These are phyloP conservation scores for Gambusia holbrooki DNA, from an alignment of 2,113 vertebrate genomes.

Conservation along the genomic window DNA sequence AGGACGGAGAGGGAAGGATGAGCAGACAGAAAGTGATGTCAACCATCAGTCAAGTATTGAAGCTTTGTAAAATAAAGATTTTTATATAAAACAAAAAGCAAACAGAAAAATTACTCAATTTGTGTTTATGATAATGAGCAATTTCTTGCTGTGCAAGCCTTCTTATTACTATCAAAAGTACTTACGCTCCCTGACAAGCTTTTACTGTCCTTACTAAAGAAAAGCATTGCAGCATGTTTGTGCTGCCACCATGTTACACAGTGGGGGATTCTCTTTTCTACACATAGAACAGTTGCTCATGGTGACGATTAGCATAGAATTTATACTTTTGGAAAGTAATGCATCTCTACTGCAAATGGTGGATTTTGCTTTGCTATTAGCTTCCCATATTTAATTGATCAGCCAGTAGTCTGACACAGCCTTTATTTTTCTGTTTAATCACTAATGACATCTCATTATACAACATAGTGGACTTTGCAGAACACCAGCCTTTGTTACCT, in stretches of 20 bases:
- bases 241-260: too few species aligned
- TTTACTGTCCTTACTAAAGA: too few species aligned
- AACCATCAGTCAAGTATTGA: slow-evolving; percentile 48
- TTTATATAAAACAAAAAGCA: not conserved
- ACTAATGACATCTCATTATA: too few species aligned
- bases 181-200: too few species aligned
- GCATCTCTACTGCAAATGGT: not conserved
- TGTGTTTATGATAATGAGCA: not conserved
- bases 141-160: not conserved
- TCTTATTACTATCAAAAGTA: too few species aligned
- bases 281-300: too few species aligned
- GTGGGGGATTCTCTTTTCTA: too few species aligned
- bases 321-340: not conserved
- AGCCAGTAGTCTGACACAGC: too few species aligned
- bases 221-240: too few species aligned
- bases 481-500: not conserved
- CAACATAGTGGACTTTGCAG: not conserved
- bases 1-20: slow-evolving; percentile 20
- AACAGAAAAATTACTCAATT: not conserved
- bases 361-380: not conserved
- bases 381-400: not conserved
- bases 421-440: too few species aligned
- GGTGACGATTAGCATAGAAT: too few species aligned
- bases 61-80: slow-evolving; percentile 40
- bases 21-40: slow-evolving; percentile 25